phyloP scores from a whole-genome alignment of 2,888 invertebrate genomes.

The Ypsolopha sequella region DNA sequence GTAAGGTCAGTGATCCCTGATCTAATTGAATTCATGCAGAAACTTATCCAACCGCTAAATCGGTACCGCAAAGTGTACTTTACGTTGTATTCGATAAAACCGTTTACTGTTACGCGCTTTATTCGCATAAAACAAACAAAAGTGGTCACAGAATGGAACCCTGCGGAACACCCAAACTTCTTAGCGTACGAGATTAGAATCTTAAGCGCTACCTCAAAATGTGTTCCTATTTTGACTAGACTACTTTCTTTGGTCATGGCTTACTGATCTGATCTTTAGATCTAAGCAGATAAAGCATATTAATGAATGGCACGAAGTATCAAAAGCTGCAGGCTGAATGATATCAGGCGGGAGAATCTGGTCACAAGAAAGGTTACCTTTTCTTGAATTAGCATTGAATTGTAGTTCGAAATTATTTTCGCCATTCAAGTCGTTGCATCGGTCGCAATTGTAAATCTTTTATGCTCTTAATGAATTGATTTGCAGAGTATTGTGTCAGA shows the following conservation, averaged over 20 bases:
- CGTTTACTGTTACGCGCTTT: conserved; percentile 11
- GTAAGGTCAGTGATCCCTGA: conserved; percentile 25
- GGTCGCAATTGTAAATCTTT: conserved; percentile 15
- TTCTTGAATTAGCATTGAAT: conserved; percentile 26
- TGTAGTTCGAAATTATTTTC: conserved; percentile 20
- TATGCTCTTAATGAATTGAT: conserved; percentile 15
- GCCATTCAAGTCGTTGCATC: conserved; percentile 12
- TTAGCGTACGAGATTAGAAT: conserved; percentile 21
- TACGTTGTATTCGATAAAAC: background rate
- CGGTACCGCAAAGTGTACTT: conserved; percentile 35
- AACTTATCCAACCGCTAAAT: conserved; percentile 52
- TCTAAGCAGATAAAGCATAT: background rate
- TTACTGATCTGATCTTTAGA: background rate
- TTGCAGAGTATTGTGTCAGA: conserved; percentile 2
- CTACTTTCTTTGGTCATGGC: background rate
- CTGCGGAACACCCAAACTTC: conserved; percentile 17
- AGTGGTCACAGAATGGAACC: conserved; percentile 15
- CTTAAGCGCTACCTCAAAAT: conserved; percentile 19
- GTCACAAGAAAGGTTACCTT: conserved; percentile 6
- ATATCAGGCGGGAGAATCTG: background rate
- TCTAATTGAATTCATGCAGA: conserved; percentile 52
- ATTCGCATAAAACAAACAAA: conserved; percentile 8
- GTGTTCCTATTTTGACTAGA: conserved; percentile 5
- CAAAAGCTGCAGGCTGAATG: background rate
- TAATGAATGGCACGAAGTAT: background rate